phyloP scores from a whole-genome alignment of 2,888 invertebrate genomes.

The Azorinus chamasolen region DNA sequence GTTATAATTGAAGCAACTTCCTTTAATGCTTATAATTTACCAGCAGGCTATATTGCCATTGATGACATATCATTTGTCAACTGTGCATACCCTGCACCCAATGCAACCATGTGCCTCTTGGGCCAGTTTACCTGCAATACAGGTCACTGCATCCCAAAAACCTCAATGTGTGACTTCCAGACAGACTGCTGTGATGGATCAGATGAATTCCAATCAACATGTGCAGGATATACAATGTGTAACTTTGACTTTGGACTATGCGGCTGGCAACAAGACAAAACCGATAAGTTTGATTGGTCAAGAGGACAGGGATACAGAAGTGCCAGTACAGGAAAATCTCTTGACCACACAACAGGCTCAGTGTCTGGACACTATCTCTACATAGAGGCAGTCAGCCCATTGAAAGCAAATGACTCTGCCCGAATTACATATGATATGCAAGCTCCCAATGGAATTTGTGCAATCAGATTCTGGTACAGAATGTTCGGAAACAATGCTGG shows the following conservation, averaged over 20 bases:
- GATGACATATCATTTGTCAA: constrained; percentile 80
- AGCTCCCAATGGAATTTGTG: constrained; percentile 67
- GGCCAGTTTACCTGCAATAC: constrained; percentile 69
- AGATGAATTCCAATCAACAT: constrained; percentile 68
- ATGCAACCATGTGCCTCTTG: constrained; percentile 53
- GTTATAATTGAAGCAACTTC: constrained; percentile 70
- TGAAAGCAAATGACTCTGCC: constrained; percentile 67
- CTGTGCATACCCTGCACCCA: constrained; percentile 76
- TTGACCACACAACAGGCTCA: constrained; percentile 78
- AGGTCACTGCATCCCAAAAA: constrained; percentile 76
- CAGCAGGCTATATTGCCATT: constrained; percentile 73
- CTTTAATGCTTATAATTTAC: constrained; percentile 44
- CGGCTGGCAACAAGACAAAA: constrained; percentile 75
- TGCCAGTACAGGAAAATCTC: constrained; percentile 74
- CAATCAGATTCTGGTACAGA: constrained; percentile 82
- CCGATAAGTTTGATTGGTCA: constrained; percentile 78
- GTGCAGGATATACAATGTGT: constrained; percentile 73
- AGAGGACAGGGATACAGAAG: constrained; percentile 69
- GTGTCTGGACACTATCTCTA: constrained; percentile 75
- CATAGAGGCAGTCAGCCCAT: constrained; percentile 73
- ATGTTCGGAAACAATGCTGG: constrained; percentile 80
- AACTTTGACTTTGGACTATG: constrained; percentile 82
- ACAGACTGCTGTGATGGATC: constrained; percentile 77
- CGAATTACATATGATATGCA: constrained; percentile 69
- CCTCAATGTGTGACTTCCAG: constrained; percentile 75